These are phyloP conservation scores for Platycercus adscitus DNA, from an alignment of 2,113 vertebrate genomes.

Conservation along the genomic window DNA sequence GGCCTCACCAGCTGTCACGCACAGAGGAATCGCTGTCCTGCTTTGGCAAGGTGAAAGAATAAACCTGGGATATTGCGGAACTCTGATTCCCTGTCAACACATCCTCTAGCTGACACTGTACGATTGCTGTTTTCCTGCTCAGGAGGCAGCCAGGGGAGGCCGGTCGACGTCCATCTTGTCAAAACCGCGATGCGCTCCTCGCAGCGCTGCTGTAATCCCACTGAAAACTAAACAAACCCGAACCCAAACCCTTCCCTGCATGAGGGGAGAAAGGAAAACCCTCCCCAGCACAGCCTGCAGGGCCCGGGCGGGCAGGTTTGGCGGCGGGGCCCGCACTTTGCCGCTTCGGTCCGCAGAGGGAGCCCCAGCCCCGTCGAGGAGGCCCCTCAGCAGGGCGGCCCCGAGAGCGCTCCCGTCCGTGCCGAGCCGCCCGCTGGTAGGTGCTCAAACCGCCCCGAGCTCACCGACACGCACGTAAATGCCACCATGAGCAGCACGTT, in stretches of 20 bases:
- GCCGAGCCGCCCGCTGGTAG: background rate
- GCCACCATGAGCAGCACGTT: accelerated
- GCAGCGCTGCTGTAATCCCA: background rate
- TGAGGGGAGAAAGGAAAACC: background rate
- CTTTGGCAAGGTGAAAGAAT: background rate
- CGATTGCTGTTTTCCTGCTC: background rate
- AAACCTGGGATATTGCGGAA: background rate
- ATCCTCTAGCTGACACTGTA: background rate
- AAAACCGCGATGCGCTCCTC: background rate
- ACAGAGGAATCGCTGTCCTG: background rate
- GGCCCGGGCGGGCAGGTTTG: no score
- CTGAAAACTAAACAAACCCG: background rate
- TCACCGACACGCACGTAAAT: background rate
- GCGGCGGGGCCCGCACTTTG: background rate
- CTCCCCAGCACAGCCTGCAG: background rate
- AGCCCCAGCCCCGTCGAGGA: conserved; percentile 70
- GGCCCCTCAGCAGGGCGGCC: background rate
- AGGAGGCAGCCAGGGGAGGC: background rate
- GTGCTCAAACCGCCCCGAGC: background rate
- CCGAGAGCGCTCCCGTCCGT: background rate
- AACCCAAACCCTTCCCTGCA: background rate
- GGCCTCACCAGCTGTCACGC: accelerated
- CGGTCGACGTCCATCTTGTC: background rate
- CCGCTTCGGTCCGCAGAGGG: conserved; percentile 79
- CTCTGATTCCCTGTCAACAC: background rate